Evolutionary conservation across 2,888 invertebrate species (phyloP), one percentile per base, ranked within the genome.

Genomic region (Polydrusus tereticollis): DNA sequence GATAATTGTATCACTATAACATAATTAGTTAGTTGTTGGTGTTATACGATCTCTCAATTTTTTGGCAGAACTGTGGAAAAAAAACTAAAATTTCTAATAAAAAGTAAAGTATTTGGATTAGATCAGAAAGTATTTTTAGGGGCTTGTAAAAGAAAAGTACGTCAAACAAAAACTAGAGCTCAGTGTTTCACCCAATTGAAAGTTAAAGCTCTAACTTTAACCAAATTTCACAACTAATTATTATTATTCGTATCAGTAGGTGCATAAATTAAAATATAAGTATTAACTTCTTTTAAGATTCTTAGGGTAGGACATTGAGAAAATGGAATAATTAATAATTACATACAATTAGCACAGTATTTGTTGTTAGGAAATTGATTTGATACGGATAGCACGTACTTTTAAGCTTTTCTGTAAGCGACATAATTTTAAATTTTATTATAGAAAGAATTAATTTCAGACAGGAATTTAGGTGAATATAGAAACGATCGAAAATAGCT

Each of bases 361-460:
- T n/a, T 23, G 23, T 2, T 21, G 23, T 47, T 47, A 23, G 10
- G 47, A 47, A 47, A 47, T 47, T 21, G 21, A 12, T 21, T 47
- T 47, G 47, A 7, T 47, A 12, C 12, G 12, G 47, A 20, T 47
- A 47, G n/a, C n/a, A 21, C n/a, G n/a, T 20, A 3, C 21, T 47
- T 47, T 47, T 47, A 5, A 47, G 47, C 21, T 47, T 47, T 47
- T 20, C 21, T 20, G 21, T 47, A 21, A 47, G 45, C 45, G 45
- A 45, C 45, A 45, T 45, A 45, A 12, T 45, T 45, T 45, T 10
- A n/a, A n/a, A 10, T 45, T 20, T 20, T 10, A 20, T 20, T 6
- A 43, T 43, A 47, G 21, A 21, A 21, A 47, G 10, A 47, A 47
- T 47, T 47, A 23, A n/a, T 23, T 47, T 21, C 23, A 21, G 16